Evolutionary conservation across 2,797 vertebrate genomes (phyloP), one percentile per base, ranked within the genome.

Genomic region (Bradypus variegatus): DNA sequence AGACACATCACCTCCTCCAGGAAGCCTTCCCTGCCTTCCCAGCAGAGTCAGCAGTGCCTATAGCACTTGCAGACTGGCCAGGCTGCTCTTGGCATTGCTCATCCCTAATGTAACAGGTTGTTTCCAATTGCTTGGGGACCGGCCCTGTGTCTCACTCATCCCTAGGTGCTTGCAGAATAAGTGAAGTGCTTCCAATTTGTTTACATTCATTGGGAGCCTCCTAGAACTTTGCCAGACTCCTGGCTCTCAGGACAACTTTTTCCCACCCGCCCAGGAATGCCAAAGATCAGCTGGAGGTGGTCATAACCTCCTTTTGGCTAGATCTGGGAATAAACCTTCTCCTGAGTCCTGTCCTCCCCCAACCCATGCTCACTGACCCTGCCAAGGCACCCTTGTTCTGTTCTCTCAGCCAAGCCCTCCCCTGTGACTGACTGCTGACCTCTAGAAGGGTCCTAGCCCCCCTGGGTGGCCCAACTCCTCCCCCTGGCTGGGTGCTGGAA

Each of bases 391-490:
- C 60, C 58, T 38, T 3, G 12, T 5, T 70, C 82, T 27, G 33
- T 11, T 7, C 25, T 50, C 65, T 79, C 9, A 70, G n/a, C 80
- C 36, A 41, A 6, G 58, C 29, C 38, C 83, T 70, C 25, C 41
- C 41, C 64, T 31, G 16, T 55, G 53, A 64, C 77, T 91, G 23
- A 2, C 83, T 78, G 58, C 64, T 89, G 83, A 82, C 81, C 70
- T 80, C 69, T 13, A 27, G 60, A 8, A 72, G 88, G 75, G 84
- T 82, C 78, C 81, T 79, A n/a, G 53, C 3, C 14, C 48, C 41
- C 81, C 45, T 62, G 11, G 75, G 13, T 0, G 13, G 78, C 65
- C 78, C n/a, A 21, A 9, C 31, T 48, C 13, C 41, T 65, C 81
- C 45, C 65, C 55, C 67, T 1, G 27, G 91, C 41, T 23, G 70